Evolutionary conservation across 2,888 invertebrate species (phyloP).

Genomic region (Agrenia bidenticulata): DNA sequence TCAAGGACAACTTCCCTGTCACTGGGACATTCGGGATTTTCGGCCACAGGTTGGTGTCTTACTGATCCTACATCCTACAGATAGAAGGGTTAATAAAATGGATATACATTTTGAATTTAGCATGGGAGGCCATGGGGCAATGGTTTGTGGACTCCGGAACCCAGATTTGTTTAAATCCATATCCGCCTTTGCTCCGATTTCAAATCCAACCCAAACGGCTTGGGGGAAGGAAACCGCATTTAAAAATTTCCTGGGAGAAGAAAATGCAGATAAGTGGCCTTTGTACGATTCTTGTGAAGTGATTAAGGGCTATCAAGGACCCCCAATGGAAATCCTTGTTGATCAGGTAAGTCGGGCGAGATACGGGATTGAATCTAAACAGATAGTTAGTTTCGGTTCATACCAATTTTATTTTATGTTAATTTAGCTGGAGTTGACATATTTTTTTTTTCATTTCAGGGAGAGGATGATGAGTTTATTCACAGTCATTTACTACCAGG

Average conservation of each 20-base stretch:
- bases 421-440: too few relatives aligned
- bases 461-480: conserved; percentile 77
- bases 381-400: too few relatives aligned
- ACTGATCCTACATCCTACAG: background rate
- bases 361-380: too few relatives aligned
- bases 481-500: conserved; percentile 79
- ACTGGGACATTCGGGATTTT: conserved; percentile 55
- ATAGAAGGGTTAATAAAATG: too few relatives aligned
- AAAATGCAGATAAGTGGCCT: conserved; percentile 63
- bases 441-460: conserved; percentile 61
- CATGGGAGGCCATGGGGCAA: conserved; percentile 98
- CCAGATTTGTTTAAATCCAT: conserved; percentile 67
- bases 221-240: conserved; percentile 86
- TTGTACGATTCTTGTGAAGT: conserved; percentile 88
- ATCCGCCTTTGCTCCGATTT: conserved; percentile 93
- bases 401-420: too few relatives aligned
- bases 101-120: conserved; percentile 62
- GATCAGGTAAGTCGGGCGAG: conserved; percentile 93
- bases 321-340: conserved; percentile 77
- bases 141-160: conserved; percentile 85
- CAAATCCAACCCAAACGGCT: conserved; percentile 77
- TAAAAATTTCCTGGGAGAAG: conserved; percentile 71
- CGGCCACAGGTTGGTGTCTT: conserved; percentile 60
- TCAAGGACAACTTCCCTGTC: conserved; percentile 73
- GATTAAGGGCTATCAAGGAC: conserved; percentile 77